Evolutionary conservation across 2,888 invertebrate species (phyloP), one percentile per base, ranked within the genome.

Genomic region (Coremacera marginata): DNA sequence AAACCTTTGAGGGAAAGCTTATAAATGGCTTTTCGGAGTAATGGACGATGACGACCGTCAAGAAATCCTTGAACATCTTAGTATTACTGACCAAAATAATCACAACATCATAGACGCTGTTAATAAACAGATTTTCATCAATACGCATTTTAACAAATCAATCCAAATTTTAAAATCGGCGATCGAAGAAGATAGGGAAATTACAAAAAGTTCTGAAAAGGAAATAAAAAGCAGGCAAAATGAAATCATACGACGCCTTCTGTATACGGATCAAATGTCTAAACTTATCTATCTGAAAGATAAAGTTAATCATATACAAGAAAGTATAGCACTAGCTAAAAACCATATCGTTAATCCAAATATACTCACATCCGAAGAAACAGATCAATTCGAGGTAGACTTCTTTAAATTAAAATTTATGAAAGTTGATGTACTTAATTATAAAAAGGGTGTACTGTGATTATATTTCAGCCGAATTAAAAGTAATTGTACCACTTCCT

Each of bases 141-240:
- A 31, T 31, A 31, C 3, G 31, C 31, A 31, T 31, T 31, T 31
- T 31, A 31, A 31, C 31, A 31, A 31, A 31, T 31, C 31, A 31
- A 31, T 31, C 31, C 31, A 31, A 31, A 31, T 31, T 31, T 31
- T 31, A 31, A 31, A 31, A 31, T 31, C 31, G 31, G 31, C 31
- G 52, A 77, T 74, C 52, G 77, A 77, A 62, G 34, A 77, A 19
- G 68, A 77, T 31, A 77, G 74, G 44, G 27, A 27, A 68, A 51
- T n/a, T 14, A 65, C 37, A 9, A 37, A 63, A 73, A 68, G 52
- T 31, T 55, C 57, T 67, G 44, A 67, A 8, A 44, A 14, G 2
- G 19, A 49, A 44, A 49, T n/a, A 34, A 62, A 77, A 65, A 65
- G 72, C 19, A 71, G 44, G 63, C 73, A 74, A 7, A 68, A 31